Evolutionary conservation across 2,113 vertebrate species (phyloP).

Genomic region (Silurus glanis): DNA sequence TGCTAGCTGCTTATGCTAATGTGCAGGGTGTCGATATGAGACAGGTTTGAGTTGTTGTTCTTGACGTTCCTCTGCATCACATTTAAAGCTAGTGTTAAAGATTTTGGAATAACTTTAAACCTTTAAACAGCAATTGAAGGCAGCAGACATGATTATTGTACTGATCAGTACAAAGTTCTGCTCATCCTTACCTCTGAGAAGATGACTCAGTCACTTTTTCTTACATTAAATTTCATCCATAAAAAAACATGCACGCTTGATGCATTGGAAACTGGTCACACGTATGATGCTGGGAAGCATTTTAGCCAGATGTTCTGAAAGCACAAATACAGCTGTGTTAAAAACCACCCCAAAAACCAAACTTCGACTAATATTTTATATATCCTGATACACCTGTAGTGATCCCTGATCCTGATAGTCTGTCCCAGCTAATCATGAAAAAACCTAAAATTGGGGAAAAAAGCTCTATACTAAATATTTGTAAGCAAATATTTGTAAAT

Average conservation of each 20-base stretch:
- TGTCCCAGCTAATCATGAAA: too few species aligned
- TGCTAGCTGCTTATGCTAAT: conserved; percentile 38
- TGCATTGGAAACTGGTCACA: not conserved
- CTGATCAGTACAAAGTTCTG: too few species aligned
- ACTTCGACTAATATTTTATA: not conserved
- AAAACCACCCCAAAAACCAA: not conserved
- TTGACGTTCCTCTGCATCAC: not conserved
- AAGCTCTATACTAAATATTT: too few species aligned
- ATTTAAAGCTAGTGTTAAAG: not conserved
- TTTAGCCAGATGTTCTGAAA: not conserved
- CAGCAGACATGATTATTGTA: not conserved
- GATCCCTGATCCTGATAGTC: too few species aligned
- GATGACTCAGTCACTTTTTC: not conserved
- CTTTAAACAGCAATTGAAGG: not conserved
- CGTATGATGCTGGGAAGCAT: not conserved
- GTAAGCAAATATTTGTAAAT: too few species aligned
- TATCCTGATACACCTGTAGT: too few species aligned
- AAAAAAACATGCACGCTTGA: not conserved
- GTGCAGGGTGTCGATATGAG: not conserved
- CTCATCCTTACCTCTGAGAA: too few species aligned
- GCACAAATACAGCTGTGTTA: not conserved
- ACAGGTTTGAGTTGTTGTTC: conserved; percentile 5
- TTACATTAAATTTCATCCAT: not conserved
- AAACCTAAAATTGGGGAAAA: too few species aligned
- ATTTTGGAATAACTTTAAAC: not conserved